Base-by-base conservation (phyloP, 2,888 invertebrate genomes). In the Laothoe populi region DNA sequence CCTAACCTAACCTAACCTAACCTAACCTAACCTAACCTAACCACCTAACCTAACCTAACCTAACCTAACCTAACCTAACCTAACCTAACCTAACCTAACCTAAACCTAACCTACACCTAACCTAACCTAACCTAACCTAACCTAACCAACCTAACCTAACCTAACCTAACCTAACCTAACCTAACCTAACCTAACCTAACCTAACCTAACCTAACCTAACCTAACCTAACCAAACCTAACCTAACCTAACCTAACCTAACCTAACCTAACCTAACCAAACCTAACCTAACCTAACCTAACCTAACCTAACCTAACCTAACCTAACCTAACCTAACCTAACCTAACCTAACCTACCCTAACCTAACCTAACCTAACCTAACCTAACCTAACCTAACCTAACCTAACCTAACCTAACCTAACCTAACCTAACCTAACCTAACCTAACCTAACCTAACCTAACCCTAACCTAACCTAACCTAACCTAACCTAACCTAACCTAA, bases 1-100 rank as follows among this genome's bases (percentile, higher is more conserved):
- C 64, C 64, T 66, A 66, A 66, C 64, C 66, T 64, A 66, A 66
- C 63, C 66, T 65, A 65, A 65, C 65, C 65, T 63, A 63, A 63
- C 63, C 64, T 64, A 64, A 64, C 61, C 61, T 64, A 62, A 64
- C 59, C 64, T 61, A 61, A 63, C 60, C 63, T 61, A 61, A 63
- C 60, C 63, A 64, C 61, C 63, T 61, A 60, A 63, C 60, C 60
- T 60, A 57, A 60, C 59, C 63, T 60, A 61, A 63, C 61, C 64
- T 60, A 60, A 63, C 57, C 63, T 60, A 60, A 63, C 60, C 64
- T 61, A 61, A 65, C 62, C 64, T 59, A 64, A 64, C 64, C 64
- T 64, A 64, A 64, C 64, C 64, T 61, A 64, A 64, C 64, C 63
- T 63, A 63, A 60, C 60, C 63, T 60, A 59, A 63, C 62, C 62